A percentile compares a stretch with the other conserved stretches of the same genome.
Evolutionary conservation across 64 coral and sea anemone species (phyloP).

Genomic region (Porites lutea): DNA sequence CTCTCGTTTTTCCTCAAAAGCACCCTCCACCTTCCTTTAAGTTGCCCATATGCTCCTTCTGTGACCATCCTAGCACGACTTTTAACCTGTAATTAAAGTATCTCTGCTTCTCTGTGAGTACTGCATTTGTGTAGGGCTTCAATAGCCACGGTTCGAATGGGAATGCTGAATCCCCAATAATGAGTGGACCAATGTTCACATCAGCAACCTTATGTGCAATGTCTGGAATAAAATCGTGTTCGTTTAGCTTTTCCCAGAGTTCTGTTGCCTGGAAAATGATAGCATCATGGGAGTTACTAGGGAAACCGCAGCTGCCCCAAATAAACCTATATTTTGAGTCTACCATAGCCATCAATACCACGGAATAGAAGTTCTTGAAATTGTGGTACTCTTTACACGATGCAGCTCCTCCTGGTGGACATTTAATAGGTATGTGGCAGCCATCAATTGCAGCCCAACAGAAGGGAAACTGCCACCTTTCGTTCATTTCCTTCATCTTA

Average conservation of each 20-base stretch:
- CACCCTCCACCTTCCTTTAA: too few relatives aligned
- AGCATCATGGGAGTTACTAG: constrained; percentile 45
- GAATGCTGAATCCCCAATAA: constrained; percentile 51
- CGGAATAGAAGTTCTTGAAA: constrained; percentile 55
- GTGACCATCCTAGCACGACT: too few relatives aligned
- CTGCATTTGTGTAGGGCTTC: constrained; percentile 48
- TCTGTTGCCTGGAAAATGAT: constrained; percentile 41
- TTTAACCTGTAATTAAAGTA: constrained; percentile 38
- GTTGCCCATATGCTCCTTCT: too few relatives aligned
- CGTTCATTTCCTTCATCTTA: constrained; percentile 4
- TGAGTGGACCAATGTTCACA: neutral
- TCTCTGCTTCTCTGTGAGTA: neutral
- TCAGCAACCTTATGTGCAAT: constrained; percentile 36
- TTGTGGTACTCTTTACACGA: constrained; percentile 53
- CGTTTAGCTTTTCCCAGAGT: constrained; percentile 13
- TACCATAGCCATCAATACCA: constrained; percentile 53
- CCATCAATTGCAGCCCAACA: constrained; percentile 36
- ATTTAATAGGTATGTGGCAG: constrained; percentile 60
- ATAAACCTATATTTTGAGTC: constrained; percentile 47
- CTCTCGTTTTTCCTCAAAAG: too few relatives aligned
- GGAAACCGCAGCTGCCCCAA: constrained; percentile 52
- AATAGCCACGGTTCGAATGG: constrained; percentile 26
- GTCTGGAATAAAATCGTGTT: neutral
- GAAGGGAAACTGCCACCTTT: constrained; percentile 21
- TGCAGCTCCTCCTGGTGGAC: constrained; percentile 49